Percentiles rank a stretch among this genome's conserved stretches.
phyloP scores from a whole-genome alignment of 2,113 vertebrate species.

The Arenaria interpres region DNA sequence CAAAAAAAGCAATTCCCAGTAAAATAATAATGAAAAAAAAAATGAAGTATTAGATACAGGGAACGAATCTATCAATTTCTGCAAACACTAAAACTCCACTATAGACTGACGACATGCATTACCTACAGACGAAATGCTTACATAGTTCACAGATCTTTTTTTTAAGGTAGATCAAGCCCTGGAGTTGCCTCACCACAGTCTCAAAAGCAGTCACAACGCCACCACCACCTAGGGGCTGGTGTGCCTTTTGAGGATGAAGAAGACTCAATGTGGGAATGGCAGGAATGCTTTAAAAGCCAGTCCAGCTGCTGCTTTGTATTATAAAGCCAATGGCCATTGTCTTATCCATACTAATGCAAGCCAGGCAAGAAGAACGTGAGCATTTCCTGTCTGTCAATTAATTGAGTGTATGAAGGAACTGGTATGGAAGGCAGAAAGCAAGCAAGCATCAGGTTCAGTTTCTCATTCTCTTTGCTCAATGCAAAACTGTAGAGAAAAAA shows the following conservation, averaged over 20 bases:
- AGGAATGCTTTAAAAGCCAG: background rate
- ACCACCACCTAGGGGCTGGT: background rate
- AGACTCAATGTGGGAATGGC: fast-evolving
- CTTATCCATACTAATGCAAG: background rate
- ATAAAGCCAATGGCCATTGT: background rate
- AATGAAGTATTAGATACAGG: background rate
- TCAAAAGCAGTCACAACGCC: background rate
- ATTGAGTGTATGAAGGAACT: background rate
- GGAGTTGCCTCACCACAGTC: background rate
- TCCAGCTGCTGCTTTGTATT: background rate
- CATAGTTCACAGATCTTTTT: background rate
- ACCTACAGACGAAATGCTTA: background rate
- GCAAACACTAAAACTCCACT: background rate
- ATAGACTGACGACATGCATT: background rate
- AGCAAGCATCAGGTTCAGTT: background rate
- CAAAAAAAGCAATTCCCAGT: background rate
- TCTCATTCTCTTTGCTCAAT: background rate
- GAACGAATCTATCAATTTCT: background rate
- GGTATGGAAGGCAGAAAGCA: background rate
- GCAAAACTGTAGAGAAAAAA: background rate
- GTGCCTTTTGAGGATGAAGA: background rate
- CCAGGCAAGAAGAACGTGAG: background rate
- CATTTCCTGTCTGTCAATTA: background rate
- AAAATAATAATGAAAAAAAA: background rate
- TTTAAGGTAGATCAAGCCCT: background rate